A percentile compares a stretch with the other conserved stretches of the same genome.
phyloP scores from a whole-genome alignment of 2,797 vertebrate species.

The Lagorchestes hirsutus region DNA sequence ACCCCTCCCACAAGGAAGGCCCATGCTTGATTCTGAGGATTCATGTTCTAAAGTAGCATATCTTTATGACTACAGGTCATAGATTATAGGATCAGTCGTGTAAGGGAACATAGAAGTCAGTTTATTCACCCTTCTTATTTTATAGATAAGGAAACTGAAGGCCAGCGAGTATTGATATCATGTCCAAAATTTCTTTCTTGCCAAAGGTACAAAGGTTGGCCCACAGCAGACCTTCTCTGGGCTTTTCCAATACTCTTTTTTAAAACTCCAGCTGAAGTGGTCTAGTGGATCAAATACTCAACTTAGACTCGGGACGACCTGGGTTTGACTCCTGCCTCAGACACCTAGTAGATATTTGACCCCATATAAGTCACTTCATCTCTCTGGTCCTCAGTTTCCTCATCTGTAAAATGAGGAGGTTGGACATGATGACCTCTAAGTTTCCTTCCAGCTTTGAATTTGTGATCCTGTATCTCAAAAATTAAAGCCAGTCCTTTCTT shows the following conservation, averaged over 20 bases:
- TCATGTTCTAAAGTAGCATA: background rate
- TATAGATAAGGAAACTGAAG: background rate
- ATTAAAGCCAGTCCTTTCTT: background rate
- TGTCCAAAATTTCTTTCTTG: background rate
- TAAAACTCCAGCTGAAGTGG: background rate
- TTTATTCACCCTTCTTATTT: background rate
- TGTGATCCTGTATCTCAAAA: background rate
- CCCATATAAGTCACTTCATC: background rate
- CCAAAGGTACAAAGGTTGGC: background rate
- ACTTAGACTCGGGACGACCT: background rate
- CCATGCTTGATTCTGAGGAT: conserved; percentile 6
- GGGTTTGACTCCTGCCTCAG: background rate
- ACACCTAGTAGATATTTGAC: background rate
- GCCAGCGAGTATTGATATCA: background rate
- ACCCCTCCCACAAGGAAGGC: background rate
- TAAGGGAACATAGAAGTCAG: background rate
- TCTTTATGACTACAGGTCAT: background rate
- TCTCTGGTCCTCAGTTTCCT: background rate
- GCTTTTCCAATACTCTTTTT: background rate
- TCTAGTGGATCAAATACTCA: background rate
- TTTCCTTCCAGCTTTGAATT: background rate
- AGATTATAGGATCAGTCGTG: background rate
- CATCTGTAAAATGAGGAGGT: background rate
- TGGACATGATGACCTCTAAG: background rate
- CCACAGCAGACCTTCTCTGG: conserved; percentile 8